These are phyloP conservation scores for Sebastes matsubarae DNA, from an alignment of 2,797 vertebrate genomes.

Conservation along the genomic window DNA sequence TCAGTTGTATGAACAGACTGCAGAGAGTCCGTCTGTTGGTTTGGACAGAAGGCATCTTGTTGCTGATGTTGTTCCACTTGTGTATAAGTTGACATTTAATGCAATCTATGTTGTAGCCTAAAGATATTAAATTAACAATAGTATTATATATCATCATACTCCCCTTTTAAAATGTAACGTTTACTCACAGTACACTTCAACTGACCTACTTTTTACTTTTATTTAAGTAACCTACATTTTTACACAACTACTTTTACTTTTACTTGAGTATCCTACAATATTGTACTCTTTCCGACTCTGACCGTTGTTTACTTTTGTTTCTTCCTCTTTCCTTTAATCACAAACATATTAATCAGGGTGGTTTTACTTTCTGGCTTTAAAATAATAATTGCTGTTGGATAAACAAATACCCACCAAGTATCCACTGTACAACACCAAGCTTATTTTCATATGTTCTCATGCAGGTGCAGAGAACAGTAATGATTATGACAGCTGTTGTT, in stretches of 20 bases:
- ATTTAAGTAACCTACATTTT: neutral
- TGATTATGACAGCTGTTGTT: constrained; percentile 53
- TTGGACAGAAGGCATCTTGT: too few relatives aligned
- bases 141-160: too few relatives aligned
- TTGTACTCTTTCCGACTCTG: neutral
- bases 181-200: too few relatives aligned
- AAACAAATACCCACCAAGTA: neutral
- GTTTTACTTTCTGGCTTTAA: neutral
- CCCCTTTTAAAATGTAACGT: too few relatives aligned
- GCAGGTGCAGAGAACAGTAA: constrained; percentile 37
- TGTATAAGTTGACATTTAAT: neutral
- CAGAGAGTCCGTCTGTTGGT: too few relatives aligned
- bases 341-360: neutral
- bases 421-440: neutral
- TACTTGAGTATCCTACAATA: neutral
- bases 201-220: neutral
- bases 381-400: neutral
- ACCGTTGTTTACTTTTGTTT: neutral
- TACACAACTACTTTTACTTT: neutral
- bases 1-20: too few relatives aligned
- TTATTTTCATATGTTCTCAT: constrained; percentile 4
- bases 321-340: neutral
- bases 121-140: too few relatives aligned
- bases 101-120: neutral
- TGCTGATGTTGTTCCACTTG: neutral